Evolutionary conservation across 2,797 vertebrate species (phyloP).

Genomic region (Benthosema pterotum): DNA sequence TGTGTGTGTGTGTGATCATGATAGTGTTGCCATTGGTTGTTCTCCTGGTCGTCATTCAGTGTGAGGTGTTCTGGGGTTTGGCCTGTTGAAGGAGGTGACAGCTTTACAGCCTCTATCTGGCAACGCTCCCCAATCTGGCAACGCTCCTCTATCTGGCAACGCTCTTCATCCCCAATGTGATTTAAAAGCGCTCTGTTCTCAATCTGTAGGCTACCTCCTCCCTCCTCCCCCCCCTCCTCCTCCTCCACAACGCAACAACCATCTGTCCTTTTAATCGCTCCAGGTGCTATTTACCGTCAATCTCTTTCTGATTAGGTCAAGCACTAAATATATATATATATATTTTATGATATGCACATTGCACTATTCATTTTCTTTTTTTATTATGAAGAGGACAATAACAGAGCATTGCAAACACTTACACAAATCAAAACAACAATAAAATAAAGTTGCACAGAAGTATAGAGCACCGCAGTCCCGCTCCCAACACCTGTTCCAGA

Average conservation of each 20-base stretch:
- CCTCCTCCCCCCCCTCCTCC: background rate
- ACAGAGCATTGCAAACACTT: too few relatives aligned
- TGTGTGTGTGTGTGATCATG: too few relatives aligned
- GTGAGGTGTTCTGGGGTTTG: background rate
- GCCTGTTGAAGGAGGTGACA: slow-evolving; percentile 18
- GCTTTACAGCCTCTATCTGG: slow-evolving; percentile 38
- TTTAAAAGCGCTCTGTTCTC: slow-evolving; percentile 24
- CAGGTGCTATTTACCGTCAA: slow-evolving; percentile 12
- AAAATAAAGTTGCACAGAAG: too few relatives aligned
- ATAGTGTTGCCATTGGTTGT: too few relatives aligned
- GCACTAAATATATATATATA: slow-evolving; percentile 3
- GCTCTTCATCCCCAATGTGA: slow-evolving; percentile 40
- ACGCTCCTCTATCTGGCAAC: slow-evolving; percentile 15
- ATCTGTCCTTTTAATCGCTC: slow-evolving; percentile 9
- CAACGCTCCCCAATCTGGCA: slow-evolving; percentile 24
- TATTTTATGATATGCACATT: too few relatives aligned
- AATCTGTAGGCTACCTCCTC: too few relatives aligned
- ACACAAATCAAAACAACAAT: too few relatives aligned
- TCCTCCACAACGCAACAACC: background rate
- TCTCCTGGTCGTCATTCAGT: too few relatives aligned
- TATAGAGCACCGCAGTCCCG: too few relatives aligned
- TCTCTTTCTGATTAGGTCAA: background rate
- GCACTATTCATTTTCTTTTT: too few relatives aligned
- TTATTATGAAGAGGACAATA: too few relatives aligned
- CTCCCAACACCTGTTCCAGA: too few relatives aligned